These are phyloP conservation scores for Anser cygnoides DNA, from an alignment of 2,113 vertebrate genomes.

Conservation along the genomic window DNA sequence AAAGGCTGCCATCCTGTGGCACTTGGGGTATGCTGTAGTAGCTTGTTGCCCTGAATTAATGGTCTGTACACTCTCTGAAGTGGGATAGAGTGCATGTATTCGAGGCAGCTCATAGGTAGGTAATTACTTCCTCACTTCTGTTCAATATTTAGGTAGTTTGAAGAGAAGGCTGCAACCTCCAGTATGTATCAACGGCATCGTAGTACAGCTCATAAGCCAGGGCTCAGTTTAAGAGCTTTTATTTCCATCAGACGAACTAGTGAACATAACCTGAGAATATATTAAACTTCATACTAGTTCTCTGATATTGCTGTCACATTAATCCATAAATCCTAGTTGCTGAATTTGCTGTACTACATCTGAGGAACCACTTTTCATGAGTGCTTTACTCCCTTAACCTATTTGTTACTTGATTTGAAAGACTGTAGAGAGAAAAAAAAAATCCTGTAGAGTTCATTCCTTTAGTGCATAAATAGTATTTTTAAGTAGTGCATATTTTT, in stretches of 20 bases:
- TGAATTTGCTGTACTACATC: neutral
- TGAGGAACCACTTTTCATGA: neutral
- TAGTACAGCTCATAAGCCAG: neutral
- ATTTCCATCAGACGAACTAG: neutral
- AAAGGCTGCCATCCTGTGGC: slow-evolving; percentile 53
- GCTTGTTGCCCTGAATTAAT: neutral
- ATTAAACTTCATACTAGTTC: neutral
- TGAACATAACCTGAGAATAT: neutral
- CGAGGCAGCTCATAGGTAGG: accelerated
- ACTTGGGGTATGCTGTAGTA: neutral
- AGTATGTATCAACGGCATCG: neutral
- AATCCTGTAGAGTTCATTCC: neutral
- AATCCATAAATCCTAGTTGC: neutral
- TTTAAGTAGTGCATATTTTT: neutral
- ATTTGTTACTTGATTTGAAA: neutral
- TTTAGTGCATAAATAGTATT: neutral
- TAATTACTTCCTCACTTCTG: neutral
- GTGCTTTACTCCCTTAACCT: neutral
- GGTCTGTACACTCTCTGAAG: neutral
- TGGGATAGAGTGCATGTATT: neutral
- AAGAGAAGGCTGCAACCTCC: neutral
- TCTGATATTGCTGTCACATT: neutral
- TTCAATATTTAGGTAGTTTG: neutral
- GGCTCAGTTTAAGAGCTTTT: neutral
- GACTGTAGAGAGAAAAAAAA: neutral